These are phyloP conservation scores for mouse (Mus musculus) DNA, from an alignment of 2,113 vertebrate genomes.

Conservation along the genomic window DNA sequence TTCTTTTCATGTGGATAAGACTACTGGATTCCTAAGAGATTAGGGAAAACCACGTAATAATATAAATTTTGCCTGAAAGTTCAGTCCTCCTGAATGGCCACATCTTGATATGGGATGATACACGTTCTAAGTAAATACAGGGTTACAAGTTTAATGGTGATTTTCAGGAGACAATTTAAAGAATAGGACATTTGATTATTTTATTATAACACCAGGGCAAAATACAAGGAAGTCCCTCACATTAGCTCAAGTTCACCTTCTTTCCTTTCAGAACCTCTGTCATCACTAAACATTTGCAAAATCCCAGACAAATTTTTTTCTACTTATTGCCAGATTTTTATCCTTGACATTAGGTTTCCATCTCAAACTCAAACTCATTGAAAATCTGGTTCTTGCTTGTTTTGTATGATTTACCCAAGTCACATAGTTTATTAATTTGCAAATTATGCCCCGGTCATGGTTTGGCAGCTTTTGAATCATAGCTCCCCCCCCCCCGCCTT, in stretches of 20 bases:
- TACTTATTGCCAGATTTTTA: slow-evolving; percentile 26
- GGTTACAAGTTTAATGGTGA: background rate
- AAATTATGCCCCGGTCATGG: slow-evolving; percentile 67
- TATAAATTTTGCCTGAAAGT: background rate
- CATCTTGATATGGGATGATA: background rate
- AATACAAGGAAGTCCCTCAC: background rate
- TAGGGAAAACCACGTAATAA: background rate
- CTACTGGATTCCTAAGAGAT: background rate
- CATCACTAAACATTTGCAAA: background rate
- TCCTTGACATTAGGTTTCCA: slow-evolving; percentile 60
- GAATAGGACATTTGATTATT: background rate
- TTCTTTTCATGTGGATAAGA: background rate
- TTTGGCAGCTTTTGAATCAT: slow-evolving; percentile 67
- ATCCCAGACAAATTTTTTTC: background rate
- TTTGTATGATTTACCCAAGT: slow-evolving; percentile 68
- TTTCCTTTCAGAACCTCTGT: background rate
- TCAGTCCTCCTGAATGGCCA: background rate
- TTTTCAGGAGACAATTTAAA: background rate
- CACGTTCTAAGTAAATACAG: background rate
- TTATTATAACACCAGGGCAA: background rate
- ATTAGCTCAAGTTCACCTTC: background rate
- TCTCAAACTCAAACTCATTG: slow-evolving; percentile 21
- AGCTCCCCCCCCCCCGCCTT: slow-evolving; percentile 48
- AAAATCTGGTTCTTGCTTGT: slow-evolving; percentile 63
- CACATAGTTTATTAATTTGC: slow-evolving; percentile 37